A percentile compares a stretch with the other conserved stretches of the same genome.
Conservation (phyloP, 2,888 invertebrate species). For the Rapana venosa region DNA sequence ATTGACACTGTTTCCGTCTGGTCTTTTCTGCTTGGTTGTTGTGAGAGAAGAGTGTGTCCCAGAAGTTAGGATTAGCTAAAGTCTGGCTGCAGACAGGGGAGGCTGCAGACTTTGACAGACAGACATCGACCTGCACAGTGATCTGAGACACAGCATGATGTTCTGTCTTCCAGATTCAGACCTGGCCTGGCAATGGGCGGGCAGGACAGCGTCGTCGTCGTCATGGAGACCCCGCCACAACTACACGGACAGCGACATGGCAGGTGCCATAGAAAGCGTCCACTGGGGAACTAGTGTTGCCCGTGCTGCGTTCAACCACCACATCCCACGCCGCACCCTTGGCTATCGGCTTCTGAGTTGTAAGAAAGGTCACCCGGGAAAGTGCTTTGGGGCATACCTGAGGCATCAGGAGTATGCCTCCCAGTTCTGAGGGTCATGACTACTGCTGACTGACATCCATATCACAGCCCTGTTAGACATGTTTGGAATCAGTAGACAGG, state of each 20-base stretch:
- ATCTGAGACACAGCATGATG: constrained; percentile 32
- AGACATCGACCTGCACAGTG: neutral
- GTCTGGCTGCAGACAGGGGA: neutral
- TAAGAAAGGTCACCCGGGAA: constrained; percentile 32
- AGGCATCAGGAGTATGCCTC: neutral
- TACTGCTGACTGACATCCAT: neutral
- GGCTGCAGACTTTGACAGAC: neutral
- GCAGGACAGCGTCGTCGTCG: neutral
- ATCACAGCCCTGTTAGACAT: too few species aligned
- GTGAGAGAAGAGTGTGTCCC: neutral
- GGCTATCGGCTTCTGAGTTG: constrained; percentile 22
- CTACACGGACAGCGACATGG: constrained; percentile 36
- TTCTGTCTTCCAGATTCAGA: constrained; percentile 37
- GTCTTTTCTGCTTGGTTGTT: neutral
- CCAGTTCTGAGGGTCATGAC: neutral
- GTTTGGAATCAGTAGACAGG: too few species aligned
- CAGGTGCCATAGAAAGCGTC: constrained; percentile 29
- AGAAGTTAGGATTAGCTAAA: neutral
- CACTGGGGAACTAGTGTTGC: constrained; percentile 37
- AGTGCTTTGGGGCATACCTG: constrained; percentile 35
- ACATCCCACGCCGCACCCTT: constrained; percentile 29
- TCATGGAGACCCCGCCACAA: neutral
- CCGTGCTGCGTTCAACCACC: constrained; percentile 11
- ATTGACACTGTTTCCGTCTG: neutral
- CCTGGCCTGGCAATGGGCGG: neutral